Evolutionary conservation across 2,888 invertebrate species (phyloP).

Genomic region (Idaea aversata): DNA sequence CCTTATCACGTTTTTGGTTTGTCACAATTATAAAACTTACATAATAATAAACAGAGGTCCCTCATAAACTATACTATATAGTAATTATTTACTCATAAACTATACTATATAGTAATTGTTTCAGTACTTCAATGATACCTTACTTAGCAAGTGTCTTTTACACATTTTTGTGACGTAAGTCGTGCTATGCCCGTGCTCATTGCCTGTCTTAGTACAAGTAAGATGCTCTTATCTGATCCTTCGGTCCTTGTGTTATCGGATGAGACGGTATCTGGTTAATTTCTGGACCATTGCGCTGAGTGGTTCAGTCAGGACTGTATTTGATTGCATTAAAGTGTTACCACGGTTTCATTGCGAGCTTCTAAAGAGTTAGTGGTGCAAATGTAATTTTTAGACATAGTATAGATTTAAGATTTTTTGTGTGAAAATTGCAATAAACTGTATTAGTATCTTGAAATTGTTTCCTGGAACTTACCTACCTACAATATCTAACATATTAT

Average conservation of each 20-base stretch:
- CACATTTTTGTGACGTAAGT: not conserved
- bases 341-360: not conserved
- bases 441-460: too few relatives aligned
- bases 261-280: conserved; percentile 36
- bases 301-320: conserved; percentile 38
- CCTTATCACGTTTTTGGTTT: too few relatives aligned
- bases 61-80: too few relatives aligned
- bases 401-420: not conserved
- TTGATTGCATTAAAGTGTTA: conserved; percentile 48
- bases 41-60: too few relatives aligned
- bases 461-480: too few relatives aligned
- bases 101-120: too few relatives aligned
- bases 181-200: not conserved
- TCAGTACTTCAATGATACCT: too few relatives aligned
- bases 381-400: not conserved
- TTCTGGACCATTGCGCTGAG: conserved; percentile 51
- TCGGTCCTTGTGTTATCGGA: not conserved
- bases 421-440: too few relatives aligned
- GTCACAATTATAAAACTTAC: too few relatives aligned
- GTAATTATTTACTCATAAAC: too few relatives aligned
- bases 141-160: not conserved
- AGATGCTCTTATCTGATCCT: conserved; percentile 41
- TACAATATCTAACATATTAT: too few relatives aligned
- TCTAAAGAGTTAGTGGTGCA: not conserved
- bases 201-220: not conserved